Conservation (phyloP, 2,888 invertebrate genomes). For the Chamaedrilus cognettii region DNA sequence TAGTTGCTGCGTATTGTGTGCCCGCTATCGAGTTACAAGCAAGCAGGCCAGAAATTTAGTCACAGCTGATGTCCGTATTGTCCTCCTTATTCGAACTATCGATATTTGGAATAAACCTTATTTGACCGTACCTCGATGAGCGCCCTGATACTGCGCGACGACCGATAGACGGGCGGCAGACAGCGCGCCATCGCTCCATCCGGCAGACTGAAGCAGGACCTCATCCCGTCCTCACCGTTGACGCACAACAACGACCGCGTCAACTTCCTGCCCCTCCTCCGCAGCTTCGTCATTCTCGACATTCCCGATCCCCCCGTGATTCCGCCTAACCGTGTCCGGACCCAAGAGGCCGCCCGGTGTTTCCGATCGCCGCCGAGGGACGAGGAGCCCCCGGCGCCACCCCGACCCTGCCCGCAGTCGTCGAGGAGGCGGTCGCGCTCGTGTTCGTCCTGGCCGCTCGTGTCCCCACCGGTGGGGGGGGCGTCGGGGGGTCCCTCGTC, state of each 20-base stretch:
- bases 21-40: too few relatives aligned
- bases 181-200: constrained; percentile 60
- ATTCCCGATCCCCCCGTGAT: not conserved
- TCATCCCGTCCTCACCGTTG: constrained; percentile 4
- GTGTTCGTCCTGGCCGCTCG: not conserved
- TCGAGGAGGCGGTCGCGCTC: constrained; percentile 16
- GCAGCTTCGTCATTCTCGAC: constrained; percentile 5
- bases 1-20: too few relatives aligned
- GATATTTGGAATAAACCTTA: too few relatives aligned
- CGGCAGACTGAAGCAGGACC: constrained; percentile 12
- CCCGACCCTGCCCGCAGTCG: constrained; percentile 5
- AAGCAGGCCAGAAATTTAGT: too few relatives aligned
- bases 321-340: not conserved
- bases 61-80: too few relatives aligned
- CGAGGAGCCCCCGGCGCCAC: not conserved
- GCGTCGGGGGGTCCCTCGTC: not conserved
- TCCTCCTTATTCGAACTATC: too few relatives aligned
- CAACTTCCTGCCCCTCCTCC: constrained; percentile 17
- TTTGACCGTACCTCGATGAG: constrained; percentile 66
- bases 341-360: not conserved
- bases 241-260: constrained; percentile 12
- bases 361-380: too few relatives aligned
- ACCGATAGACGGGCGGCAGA: constrained; percentile 66
- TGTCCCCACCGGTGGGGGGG: too few relatives aligned
- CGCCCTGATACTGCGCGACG: constrained; percentile 65